Conservation (phyloP, 2,113 vertebrate genomes). For the Chaetorhynchus papuensis region DNA sequence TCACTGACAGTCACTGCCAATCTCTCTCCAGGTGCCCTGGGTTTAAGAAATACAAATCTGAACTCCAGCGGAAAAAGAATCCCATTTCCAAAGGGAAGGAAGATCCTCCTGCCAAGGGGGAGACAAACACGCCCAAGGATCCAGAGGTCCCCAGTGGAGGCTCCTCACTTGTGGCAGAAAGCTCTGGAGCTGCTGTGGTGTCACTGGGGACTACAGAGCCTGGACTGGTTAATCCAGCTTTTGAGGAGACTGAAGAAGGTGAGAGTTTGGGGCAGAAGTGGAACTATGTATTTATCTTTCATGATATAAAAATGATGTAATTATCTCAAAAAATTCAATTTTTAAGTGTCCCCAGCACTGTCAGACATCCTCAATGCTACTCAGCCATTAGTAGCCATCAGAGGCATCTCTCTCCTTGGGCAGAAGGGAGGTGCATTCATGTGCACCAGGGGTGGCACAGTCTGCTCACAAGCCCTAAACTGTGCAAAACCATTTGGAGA, state of each 20-base stretch:
- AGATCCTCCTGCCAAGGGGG: slow-evolving; percentile 68
- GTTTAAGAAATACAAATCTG: slow-evolving; percentile 80
- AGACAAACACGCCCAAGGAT: slow-evolving; percentile 15
- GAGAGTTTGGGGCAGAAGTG: neutral
- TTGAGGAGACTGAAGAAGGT: slow-evolving; percentile 90
- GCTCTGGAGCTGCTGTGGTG: slow-evolving; percentile 51
- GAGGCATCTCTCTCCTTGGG: neutral
- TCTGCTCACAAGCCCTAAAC: neutral
- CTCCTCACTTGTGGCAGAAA: slow-evolving; percentile 33
- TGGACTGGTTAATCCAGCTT: slow-evolving; percentile 86
- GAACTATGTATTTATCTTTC: neutral
- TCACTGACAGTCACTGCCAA: neutral
- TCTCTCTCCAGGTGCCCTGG: slow-evolving; percentile 78
- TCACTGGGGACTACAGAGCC: slow-evolving; percentile 74
- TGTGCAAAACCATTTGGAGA: neutral
- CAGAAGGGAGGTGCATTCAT: neutral
- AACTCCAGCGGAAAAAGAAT: slow-evolving; percentile 78
- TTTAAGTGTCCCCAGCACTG: neutral
- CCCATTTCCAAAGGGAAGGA: slow-evolving; percentile 76
- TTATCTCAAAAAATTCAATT: neutral
- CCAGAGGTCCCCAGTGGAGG: neutral
- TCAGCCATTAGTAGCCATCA: neutral
- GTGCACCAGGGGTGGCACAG: neutral
- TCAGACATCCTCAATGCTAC: neutral
- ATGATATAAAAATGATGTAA: neutral